These are phyloP conservation scores for Eriocheir sinensis DNA, from an alignment of 1,140 invertebrate species.

Conservation along the genomic window DNA sequence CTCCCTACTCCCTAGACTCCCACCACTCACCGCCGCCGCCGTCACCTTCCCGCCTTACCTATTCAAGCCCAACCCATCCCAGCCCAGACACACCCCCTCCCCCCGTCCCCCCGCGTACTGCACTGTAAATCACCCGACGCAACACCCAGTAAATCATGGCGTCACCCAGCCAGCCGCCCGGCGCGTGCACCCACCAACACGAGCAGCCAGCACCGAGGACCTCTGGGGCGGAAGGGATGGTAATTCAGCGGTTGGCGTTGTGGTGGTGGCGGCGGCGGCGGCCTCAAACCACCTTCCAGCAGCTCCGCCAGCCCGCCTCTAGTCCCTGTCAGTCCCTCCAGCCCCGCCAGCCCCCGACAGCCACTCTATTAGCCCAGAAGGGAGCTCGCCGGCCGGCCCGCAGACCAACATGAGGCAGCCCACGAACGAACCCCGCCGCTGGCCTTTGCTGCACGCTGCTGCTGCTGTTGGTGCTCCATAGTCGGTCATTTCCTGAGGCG, in stretches of 20 bases:
- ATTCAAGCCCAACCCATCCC: too few species aligned
- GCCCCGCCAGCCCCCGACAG: background rate
- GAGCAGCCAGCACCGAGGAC: background rate
- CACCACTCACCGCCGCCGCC: background rate
- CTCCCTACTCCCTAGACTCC: too few species aligned
- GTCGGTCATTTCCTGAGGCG: background rate
- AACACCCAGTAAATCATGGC: conserved; percentile 53
- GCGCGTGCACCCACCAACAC: conserved; percentile 32
- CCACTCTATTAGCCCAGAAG: conserved; percentile 29
- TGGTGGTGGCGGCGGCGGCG: background rate
- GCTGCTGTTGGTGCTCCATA: too few species aligned
- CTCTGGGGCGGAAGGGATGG: conserved; percentile 25
- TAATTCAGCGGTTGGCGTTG: conserved; percentile 51
- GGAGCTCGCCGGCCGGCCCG: conserved; percentile 4
- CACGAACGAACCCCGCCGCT: background rate
- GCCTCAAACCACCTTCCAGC: background rate
- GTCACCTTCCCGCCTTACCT: background rate
- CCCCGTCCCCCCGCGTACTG: background rate
- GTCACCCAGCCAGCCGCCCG: background rate
- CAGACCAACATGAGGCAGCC: background rate
- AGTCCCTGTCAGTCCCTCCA: background rate
- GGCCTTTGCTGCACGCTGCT: background rate
- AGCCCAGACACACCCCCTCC: background rate
- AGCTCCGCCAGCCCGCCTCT: background rate
- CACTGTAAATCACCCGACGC: conserved; percentile 10